Evolutionary conservation across 1,140 invertebrate species (phyloP).

Genomic region (Lineus longissimus): DNA sequence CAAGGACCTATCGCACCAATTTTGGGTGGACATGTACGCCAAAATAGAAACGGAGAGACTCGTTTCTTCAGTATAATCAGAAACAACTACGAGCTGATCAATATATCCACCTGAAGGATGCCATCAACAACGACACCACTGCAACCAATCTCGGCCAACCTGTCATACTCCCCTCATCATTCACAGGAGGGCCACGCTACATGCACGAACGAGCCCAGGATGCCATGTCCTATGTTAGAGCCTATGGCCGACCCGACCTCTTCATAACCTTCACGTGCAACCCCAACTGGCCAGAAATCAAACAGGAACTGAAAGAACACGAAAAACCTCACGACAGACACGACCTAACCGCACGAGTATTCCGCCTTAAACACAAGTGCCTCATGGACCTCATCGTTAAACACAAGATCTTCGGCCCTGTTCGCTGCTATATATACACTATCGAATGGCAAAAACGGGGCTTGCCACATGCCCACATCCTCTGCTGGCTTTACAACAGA

Average conservation of each 20-base stretch:
- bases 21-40: slow-evolving; percentile 52
- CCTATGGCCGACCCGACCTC: slow-evolving; percentile 49
- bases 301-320: slow-evolving; percentile 24
- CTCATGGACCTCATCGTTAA: slow-evolving; percentile 38
- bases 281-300: slow-evolving; percentile 56
- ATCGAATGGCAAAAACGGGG: slow-evolving; percentile 60
- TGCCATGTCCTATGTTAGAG: not conserved
- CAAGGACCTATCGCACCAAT: slow-evolving; percentile 49
- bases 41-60: slow-evolving; percentile 44
- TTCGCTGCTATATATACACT: slow-evolving; percentile 45
- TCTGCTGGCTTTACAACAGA: slow-evolving; percentile 46
- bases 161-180: slow-evolving; percentile 15
- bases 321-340: slow-evolving; percentile 47
- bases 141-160: slow-evolving; percentile 30
- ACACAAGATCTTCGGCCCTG: slow-evolving; percentile 41
- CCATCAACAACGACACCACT: no score
- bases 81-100: slow-evolving; percentile 23
- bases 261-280: slow-evolving; percentile 52
- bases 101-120: slow-evolving; percentile 31
- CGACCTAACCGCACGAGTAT: slow-evolving; percentile 56
- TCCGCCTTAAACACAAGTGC: slow-evolving; percentile 54
- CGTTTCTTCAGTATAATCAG: slow-evolving; percentile 34
- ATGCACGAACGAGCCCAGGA: slow-evolving; percentile 1
- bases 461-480: slow-evolving; percentile 57
- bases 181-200: slow-evolving; percentile 3